phyloP scores from a whole-genome alignment of 2,888 invertebrate genomes.

The Cetonia aurata region DNA sequence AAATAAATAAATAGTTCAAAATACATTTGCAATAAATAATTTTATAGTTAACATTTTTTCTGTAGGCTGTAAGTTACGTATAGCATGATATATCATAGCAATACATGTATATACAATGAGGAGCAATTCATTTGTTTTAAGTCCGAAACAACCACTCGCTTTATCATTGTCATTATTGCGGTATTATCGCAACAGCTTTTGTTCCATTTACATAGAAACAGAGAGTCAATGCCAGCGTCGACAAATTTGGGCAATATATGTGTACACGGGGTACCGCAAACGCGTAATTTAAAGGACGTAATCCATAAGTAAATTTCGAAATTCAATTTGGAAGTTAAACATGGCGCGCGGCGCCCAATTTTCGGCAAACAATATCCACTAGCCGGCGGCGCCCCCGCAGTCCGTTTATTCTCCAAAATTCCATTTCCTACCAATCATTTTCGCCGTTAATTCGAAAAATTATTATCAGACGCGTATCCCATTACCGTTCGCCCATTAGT shows the following conservation, averaged over 20 bases:
- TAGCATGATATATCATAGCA: too few species aligned
- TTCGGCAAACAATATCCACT: slow-evolving; percentile 29
- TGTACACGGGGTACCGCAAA: background rate
- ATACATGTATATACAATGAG: too few species aligned
- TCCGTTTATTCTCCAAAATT: slow-evolving; percentile 21
- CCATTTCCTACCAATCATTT: slow-evolving; percentile 36
- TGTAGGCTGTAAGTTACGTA: too few species aligned
- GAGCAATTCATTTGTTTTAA: too few species aligned
- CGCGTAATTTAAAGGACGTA: slow-evolving; percentile 19
- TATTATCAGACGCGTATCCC: slow-evolving; percentile 42
- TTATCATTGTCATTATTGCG: slow-evolving; percentile 20
- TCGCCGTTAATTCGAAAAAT: slow-evolving; percentile 41
- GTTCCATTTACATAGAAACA: slow-evolving; percentile 16
- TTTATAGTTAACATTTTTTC: too few species aligned
- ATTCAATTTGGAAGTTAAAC: slow-evolving; percentile 40
- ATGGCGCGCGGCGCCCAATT: slow-evolving; percentile 19
- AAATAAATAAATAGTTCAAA: too few species aligned
- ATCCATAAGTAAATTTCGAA: slow-evolving; percentile 38
- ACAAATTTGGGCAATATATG: slow-evolving; percentile 14
- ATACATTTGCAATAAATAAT: too few species aligned
- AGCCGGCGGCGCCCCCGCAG: background rate
- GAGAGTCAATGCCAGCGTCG: background rate
- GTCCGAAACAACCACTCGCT: too few species aligned
- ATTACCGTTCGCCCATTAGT: slow-evolving; percentile 45
- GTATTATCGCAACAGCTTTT: slow-evolving; percentile 3